Conservation (phyloP, 2,113 vertebrate species). For the Poeciliopsis turrubarensis region DNA sequence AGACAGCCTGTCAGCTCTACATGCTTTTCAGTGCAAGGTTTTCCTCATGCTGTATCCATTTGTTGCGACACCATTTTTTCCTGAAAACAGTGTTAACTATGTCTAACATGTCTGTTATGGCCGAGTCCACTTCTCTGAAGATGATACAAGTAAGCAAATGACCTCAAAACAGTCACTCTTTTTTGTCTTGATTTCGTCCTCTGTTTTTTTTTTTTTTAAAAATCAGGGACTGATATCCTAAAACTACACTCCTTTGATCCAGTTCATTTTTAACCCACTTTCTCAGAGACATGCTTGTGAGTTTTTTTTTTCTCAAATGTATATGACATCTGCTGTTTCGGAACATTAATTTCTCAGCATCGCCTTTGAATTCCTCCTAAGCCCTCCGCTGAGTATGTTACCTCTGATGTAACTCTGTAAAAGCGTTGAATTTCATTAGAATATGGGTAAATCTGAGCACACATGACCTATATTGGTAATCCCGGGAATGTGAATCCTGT, state of each 20-base stretch:
- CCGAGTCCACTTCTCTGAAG: slow-evolving; percentile 92
- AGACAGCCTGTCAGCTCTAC: slow-evolving; percentile 57
- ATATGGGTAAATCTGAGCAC: slow-evolving; percentile 52
- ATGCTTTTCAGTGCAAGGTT: slow-evolving; percentile 26
- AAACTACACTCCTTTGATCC: slow-evolving; percentile 44
- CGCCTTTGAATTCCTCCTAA: slow-evolving; percentile 58
- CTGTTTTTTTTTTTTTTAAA: slow-evolving; percentile 31
- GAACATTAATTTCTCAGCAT: slow-evolving; percentile 43
- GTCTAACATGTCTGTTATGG: slow-evolving; percentile 97
- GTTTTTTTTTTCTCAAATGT: slow-evolving; percentile 15
- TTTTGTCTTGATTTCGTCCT: background rate
- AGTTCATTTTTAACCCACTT: slow-evolving; percentile 3
- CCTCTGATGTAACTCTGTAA: slow-evolving; percentile 55
- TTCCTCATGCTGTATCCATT: slow-evolving; percentile 54
- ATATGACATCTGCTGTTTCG: slow-evolving; percentile 25
- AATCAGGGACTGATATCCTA: slow-evolving; percentile 20
- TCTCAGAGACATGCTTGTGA: slow-evolving; percentile 34
- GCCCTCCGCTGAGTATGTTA: slow-evolving; percentile 50
- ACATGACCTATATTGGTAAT: slow-evolving; percentile 30
- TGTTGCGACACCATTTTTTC: slow-evolving; percentile 90
- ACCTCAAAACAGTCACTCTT: slow-evolving; percentile 32
- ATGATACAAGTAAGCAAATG: slow-evolving; percentile 26
- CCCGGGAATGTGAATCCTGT: background rate
- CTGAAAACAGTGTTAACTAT: slow-evolving; percentile 96
- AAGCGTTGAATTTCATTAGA: slow-evolving; percentile 57